Evolutionary conservation across 2,888 invertebrate genomes (phyloP), one percentile per base, ranked within the genome.

Genomic region (Odontomyia ornata): DNA sequence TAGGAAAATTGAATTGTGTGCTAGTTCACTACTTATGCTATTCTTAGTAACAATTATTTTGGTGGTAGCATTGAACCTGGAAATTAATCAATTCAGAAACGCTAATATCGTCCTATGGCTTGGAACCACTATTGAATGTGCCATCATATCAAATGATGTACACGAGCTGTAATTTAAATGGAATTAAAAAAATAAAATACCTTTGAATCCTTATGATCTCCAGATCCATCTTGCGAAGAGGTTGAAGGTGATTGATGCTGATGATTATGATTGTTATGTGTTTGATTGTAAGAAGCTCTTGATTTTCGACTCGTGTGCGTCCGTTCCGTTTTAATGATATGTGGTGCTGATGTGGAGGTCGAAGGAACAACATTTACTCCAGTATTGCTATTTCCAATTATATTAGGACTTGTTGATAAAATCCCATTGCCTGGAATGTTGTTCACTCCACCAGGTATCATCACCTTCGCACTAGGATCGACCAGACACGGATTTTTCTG

Each of bases 251-350:
- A 36, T 36, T 80, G 80, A 21, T 73, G 73, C 23, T 73, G 73
- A 9, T 30, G 21, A 27, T 64, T 28, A 0, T 75, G 75, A 46
- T 64, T 69, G 25, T 78, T 46, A 78, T 69, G 77, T 11, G 73
- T 47, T 46, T 77, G 79, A 79, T 83, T 79, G 81, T 83, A 67
- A 81, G 84, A 62, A 13, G 76, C 56, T 13, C 77, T 76, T 83
- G 86, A 76, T 84, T 85, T 79, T 83, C 78, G 43, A 57, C 78
- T 73, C 52, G 52, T 76, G 30, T 78, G 79, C 60, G 77, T 76
- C 9, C 76, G 64, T 27, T 78, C 72, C 25, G 46, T 57, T 36
- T 67, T 36, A 36, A 60, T 77, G 46, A 73, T 73, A 57, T 73
- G 73, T 23, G 73, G 73, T 21, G 18, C 60, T 11, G 73, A 57